These are phyloP conservation scores for Heteromormyrus szaboi DNA, from an alignment of 2,797 vertebrate genomes.

Conservation along the genomic window DNA sequence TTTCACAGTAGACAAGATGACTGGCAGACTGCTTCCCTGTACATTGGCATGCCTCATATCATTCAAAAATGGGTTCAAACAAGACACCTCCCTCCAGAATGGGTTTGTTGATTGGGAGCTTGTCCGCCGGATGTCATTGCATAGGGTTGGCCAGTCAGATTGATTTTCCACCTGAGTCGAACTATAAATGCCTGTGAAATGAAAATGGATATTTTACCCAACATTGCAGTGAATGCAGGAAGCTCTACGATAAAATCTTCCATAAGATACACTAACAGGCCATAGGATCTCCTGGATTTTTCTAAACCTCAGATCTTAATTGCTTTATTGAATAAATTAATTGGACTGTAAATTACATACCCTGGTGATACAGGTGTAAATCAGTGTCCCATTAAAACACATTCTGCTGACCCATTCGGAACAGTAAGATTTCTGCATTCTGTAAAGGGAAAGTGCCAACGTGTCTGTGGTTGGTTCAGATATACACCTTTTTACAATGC, in stretches of 20 bases:
- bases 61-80: conserved; percentile 68
- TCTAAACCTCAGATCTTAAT: neutral
- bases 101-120: conserved; percentile 56
- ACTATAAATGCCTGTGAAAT: conserved; percentile 11
- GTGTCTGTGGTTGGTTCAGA: neutral
- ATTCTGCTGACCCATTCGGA: neutral
- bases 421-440: neutral
- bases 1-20: conserved; percentile 49
- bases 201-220: neutral
- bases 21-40: conserved; percentile 39
- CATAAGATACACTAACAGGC: neutral
- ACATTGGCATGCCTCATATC: conserved; percentile 59
- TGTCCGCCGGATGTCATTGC: conserved; percentile 22
- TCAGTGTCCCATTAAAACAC: neutral
- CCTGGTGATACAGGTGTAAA: neutral
- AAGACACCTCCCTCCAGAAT: conserved; percentile 67
- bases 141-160: conserved; percentile 1
- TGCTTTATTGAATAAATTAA: conserved; percentile 6
- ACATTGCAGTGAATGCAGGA: neutral
- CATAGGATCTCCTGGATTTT: neutral
- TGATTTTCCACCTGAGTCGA: neutral
- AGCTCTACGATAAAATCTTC: neutral
- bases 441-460: neutral
- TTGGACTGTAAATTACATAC: neutral
- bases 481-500: neutral